phyloP scores from a whole-genome alignment of 2,113 vertebrate species.

The Mus pahari region DNA sequence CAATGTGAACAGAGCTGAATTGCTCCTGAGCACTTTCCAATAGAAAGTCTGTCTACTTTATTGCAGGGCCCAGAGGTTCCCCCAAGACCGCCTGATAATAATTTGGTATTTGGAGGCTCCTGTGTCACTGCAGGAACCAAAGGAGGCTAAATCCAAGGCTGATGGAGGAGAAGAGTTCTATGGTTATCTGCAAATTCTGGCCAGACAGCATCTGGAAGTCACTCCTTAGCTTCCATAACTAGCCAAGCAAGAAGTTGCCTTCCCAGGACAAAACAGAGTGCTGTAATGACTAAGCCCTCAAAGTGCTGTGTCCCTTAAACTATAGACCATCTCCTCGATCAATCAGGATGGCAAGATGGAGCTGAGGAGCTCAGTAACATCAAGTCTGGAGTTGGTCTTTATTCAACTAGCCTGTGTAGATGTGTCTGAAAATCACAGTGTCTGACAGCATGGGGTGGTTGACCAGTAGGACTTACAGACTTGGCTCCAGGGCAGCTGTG shows the following conservation, averaged over 20 bases:
- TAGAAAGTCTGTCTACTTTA: constrained; percentile 85
- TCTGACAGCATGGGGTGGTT: constrained; percentile 68
- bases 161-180: constrained; percentile 83
- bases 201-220: constrained; percentile 82
- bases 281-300: constrained; percentile 79
- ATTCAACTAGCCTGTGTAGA: constrained; percentile 76
- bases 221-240: constrained; percentile 83
- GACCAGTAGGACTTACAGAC: constrained; percentile 67
- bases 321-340: constrained; percentile 80
- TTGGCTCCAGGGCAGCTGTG: constrained; percentile 43
- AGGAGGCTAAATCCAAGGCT: constrained; percentile 82
- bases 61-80: constrained; percentile 85
- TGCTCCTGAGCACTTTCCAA: constrained; percentile 82
- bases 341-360: constrained; percentile 79
- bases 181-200: constrained; percentile 83
- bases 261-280: constrained; percentile 79
- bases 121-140: constrained; percentile 83
- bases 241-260: constrained; percentile 84
- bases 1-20: constrained; percentile 73
- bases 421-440: constrained; percentile 58
- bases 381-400: constrained; percentile 79
- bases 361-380: constrained; percentile 81
- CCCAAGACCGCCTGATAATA: constrained; percentile 85
- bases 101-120: constrained; percentile 85
- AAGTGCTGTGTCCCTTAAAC: constrained; percentile 70